Evolutionary conservation across 2,797 vertebrate genomes (phyloP), one percentile per base, ranked within the genome.

Genomic region (Pseudopleuronectes americanus): DNA sequence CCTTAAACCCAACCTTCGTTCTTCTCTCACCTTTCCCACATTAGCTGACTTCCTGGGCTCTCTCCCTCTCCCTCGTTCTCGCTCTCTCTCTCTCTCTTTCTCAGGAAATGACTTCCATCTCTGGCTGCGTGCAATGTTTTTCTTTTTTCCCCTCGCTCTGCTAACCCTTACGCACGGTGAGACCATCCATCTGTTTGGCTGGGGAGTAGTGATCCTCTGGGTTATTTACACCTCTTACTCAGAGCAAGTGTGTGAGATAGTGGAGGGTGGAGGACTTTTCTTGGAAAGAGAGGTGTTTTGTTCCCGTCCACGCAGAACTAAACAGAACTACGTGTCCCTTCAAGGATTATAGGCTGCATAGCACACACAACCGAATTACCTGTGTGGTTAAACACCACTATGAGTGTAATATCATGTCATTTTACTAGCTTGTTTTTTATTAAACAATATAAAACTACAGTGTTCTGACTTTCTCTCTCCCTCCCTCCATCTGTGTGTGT

Each of bases 51-150:
- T 74, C 54, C 21, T 69, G 75, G 74, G 75, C 66, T 62, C 43
- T 14, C 43, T 48, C 2, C 12, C 36, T 21, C 28, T 13, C 67
- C 36, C 80, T 8, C 45, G 8, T 6, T 47, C 45, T 8, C 17
- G 3, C 65, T 63, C 59, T 21, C 43, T 8, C 2, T n/a, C 59
- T 22, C 21, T 36, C 24, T 17, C 14, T 66, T 53, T 22, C 23
- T 91, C 92, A 80, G 94, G 94, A 94, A 94, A 85, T 90, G 59
- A 87, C 79, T 90, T 88, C 89, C 92, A 87, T 91, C 90, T 89
- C 60, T 0, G 33, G 64, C 87, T 79, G 85, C 7, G 17, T 47
- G 68, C 71, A 60, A 24, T 56, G 57, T 62, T 74, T 64, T 76
- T 28, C 16, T 36, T 83, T 84, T 68, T 62, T 87, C n/a, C 80